Base-by-base conservation (phyloP, 1,140 invertebrate genomes). In the Drosophila nebulosa region DNA sequence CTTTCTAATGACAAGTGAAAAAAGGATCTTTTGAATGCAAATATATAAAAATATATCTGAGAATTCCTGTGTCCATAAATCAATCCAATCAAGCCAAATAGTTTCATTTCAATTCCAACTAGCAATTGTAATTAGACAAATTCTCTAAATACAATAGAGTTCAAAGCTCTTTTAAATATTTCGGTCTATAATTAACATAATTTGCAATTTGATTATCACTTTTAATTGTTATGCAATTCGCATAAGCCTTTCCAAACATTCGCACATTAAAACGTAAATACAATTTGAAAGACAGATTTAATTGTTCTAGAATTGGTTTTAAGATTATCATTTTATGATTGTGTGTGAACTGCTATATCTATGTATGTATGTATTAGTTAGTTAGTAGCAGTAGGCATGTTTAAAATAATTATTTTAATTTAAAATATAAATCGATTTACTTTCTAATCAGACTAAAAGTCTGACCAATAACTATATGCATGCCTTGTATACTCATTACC, bases 131-230 rank as follows among this genome's bases (percentile, higher is more conserved):
- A 71, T 79, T 76, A 69, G 59, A 18, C 52, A 71, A 50, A 81
- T 78, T 75, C 39, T 46, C 39, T 10, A 46, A 16, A 46, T 21
- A 46, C 70, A 68, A 50, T 72, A 64, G 69, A 83, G 65, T 64
- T 76, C 56, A 59, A 72, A 74, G 66, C 66, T 62, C 62, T 58
- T 60, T 60, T 59, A n/a, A 74, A n/a, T 9, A 56, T 46, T 51
- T 27, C 30, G 9, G 21, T 52, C 22, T 52, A 73, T 69, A 85
- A 85, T 85, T 85, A 85, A 70, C 73, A 86, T 85, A 71, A 86
- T 81, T 85, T 76, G 64, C 55, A 74, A 69, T 75, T 80, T 85
- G 39, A 77, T 69, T 86, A 75, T 79, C 72, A 69, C 73, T 81
- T 78, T 85, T 86, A 85, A 86, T 86, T 85, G 81, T 73, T 85